Evolutionary conservation across 2,888 invertebrate species (phyloP), one percentile per base, ranked within the genome.

Genomic region (Diaphora mendica): DNA sequence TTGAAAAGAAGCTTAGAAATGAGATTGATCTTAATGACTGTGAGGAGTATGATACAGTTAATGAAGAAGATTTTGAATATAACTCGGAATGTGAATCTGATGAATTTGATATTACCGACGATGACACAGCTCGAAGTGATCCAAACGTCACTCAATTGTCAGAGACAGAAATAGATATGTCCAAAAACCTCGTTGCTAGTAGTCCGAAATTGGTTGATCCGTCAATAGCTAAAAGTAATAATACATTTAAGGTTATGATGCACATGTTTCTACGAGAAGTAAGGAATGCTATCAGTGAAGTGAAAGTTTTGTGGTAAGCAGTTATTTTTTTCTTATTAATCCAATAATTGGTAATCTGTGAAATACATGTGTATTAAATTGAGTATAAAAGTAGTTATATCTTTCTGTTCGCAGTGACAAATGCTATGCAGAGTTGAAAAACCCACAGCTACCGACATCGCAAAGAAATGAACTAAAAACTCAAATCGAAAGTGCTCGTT

Each of bases 231-330:
- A 76, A 80, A 48, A 79, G 66, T 66, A 80, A 64, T 73, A 73
- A 80, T 72, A 81, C 77, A 72, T 88, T 89, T 65, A 87, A 87
- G 75, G 78, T 75, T 33, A 75, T 91, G 62, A 75, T 88, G 51
- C 73, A 72, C 66, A 85, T 77, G 73, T 77, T 90, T 68, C 75
- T 89, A 33, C 77, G 77, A 66, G 86, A 89, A 80, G 85, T 92
- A 42, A 86, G 79, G 68, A 77, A 84, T 33, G 80, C 88, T 20
- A 85, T 90, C 74, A 48, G 68, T 42, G 76, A 84, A 64, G 85
- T 91, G 17, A 77, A 83, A 62, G 70, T 68, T 23, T 90, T 92
- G 78, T 91, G 92, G 93, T 93, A 84, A 86, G 83, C 70, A 51
- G 26, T 23, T 15, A n/a, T 64, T 51, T 42, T 33, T 65, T n/a